phyloP scores from a whole-genome alignment of 1,140 invertebrate species.

The Drosophila chauvacae region DNA sequence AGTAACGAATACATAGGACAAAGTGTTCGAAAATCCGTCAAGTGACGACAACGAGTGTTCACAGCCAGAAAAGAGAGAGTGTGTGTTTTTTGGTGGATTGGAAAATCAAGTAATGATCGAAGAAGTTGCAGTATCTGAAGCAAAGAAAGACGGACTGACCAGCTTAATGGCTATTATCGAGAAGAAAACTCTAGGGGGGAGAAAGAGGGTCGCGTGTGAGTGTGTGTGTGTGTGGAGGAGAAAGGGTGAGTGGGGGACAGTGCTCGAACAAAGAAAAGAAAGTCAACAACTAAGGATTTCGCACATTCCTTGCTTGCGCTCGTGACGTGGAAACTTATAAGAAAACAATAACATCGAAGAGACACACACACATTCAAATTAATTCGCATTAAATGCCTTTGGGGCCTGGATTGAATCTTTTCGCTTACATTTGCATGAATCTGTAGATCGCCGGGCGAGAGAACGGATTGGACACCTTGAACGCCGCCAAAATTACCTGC shows the following conservation, averaged over 20 bases:
- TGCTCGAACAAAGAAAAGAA: slow-evolving; percentile 58
- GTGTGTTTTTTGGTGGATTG: slow-evolving; percentile 9
- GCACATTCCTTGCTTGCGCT: slow-evolving; percentile 52
- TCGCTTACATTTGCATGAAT: slow-evolving; percentile 84
- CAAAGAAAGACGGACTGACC: slow-evolving; percentile 36
- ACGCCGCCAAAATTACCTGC: slow-evolving; percentile 83
- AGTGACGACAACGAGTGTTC: slow-evolving; percentile 44
- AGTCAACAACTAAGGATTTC: slow-evolving; percentile 52
- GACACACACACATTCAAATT: slow-evolving; percentile 67
- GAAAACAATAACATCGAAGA: slow-evolving; percentile 59
- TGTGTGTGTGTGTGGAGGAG: slow-evolving; percentile 17
- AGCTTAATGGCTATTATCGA: slow-evolving; percentile 37
- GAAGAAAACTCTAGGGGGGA: slow-evolving; percentile 25
- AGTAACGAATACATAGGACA: slow-evolving; percentile 47
- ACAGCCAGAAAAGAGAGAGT: slow-evolving; percentile 36
- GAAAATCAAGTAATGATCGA: slow-evolving; percentile 37
- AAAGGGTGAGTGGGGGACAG: slow-evolving; percentile 37
- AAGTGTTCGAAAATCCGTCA: slow-evolving; percentile 40
- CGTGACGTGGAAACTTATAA: slow-evolving; percentile 52
- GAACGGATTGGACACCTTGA: slow-evolving; percentile 72
- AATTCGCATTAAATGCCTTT: slow-evolving; percentile 39
- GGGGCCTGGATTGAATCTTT: slow-evolving; percentile 32
- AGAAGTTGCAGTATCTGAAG: slow-evolving; percentile 25
- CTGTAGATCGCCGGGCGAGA: slow-evolving; percentile 84
- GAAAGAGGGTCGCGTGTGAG: neutral